These are phyloP conservation scores for Torymus tubicola DNA, from an alignment of 2,888 invertebrate genomes.

Conservation along the genomic window DNA sequence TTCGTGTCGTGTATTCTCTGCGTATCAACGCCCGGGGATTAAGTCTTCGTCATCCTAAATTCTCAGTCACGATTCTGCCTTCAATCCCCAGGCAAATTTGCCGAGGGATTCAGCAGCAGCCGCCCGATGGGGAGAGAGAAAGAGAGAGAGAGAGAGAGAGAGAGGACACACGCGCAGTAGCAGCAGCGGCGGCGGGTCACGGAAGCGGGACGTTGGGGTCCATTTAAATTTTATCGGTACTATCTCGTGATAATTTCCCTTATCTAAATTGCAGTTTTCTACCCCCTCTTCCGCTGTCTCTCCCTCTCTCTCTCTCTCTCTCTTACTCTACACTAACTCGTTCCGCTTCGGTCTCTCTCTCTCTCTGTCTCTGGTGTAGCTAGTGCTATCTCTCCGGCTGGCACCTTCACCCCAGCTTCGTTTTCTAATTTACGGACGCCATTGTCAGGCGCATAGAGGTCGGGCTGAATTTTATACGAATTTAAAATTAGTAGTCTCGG, in stretches of 20 bases:
- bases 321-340: not conserved
- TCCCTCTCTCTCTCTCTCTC: conserved; percentile 9
- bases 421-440: conserved; percentile 53
- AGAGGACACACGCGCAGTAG: no score
- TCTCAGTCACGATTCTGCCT: conserved; percentile 49
- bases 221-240: conserved; percentile 60
- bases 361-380: not conserved
- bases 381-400: not conserved
- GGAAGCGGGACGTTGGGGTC: conserved; percentile 38
- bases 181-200: no score
- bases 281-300: conserved; percentile 7
- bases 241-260: conserved; percentile 64
- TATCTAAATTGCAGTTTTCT: conserved; percentile 65
- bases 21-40: conserved; percentile 2
- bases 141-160: no score
- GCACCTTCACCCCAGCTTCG: conserved; percentile 4
- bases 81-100: conserved; percentile 56
- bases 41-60: conserved; percentile 50
- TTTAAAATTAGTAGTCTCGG: conserved; percentile 27
- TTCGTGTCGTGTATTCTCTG: no score
- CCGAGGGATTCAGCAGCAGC: conserved; percentile 21
- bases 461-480: conserved; percentile 31
- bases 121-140: conserved; percentile 32
- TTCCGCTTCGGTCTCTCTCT: not conserved
- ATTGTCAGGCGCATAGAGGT: conserved; percentile 11